These are phyloP conservation scores for Donacobius atricapilla DNA, from an alignment of 2,113 vertebrate species.

Conservation along the genomic window DNA sequence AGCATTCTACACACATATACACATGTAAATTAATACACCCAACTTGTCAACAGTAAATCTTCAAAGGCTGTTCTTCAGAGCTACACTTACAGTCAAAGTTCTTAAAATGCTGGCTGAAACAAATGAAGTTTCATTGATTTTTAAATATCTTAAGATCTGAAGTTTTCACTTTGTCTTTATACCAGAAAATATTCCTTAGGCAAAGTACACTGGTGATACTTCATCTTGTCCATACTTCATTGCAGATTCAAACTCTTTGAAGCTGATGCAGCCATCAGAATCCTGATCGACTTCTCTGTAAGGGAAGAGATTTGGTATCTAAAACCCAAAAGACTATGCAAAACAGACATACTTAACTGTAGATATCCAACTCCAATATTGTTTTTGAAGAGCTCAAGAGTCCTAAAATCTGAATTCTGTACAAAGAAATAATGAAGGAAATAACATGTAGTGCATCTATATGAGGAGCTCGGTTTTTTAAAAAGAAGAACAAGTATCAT, in stretches of 20 bases:
- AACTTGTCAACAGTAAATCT: slow-evolving; percentile 53
- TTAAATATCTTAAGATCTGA: slow-evolving; percentile 44
- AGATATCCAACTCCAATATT: background rate
- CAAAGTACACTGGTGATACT: slow-evolving; percentile 8
- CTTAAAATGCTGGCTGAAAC: slow-evolving; percentile 36
- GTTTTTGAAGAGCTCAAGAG: background rate
- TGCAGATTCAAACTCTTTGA: slow-evolving; percentile 80
- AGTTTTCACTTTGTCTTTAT: slow-evolving; percentile 37
- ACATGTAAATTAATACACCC: slow-evolving; percentile 52
- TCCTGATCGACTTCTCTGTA: slow-evolving; percentile 77
- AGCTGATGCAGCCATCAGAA: slow-evolving; percentile 76
- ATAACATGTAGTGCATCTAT: background rate
- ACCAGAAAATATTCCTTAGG: slow-evolving; percentile 34
- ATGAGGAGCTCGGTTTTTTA: background rate
- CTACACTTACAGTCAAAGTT: slow-evolving; percentile 24
- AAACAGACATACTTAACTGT: slow-evolving; percentile 10
- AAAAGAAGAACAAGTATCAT: background rate
- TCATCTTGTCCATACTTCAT: slow-evolving; percentile 66
- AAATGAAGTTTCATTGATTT: slow-evolving; percentile 58
- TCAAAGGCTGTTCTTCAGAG: slow-evolving; percentile 41
- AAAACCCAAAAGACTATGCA: slow-evolving; percentile 17
- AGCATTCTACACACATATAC: slow-evolving; percentile 39
- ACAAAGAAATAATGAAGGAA: background rate
- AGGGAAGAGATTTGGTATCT: slow-evolving; percentile 14
- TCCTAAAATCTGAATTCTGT: background rate